Base-by-base conservation (phyloP, 2,113 vertebrate species). In the Crypturellus undulatus region DNA sequence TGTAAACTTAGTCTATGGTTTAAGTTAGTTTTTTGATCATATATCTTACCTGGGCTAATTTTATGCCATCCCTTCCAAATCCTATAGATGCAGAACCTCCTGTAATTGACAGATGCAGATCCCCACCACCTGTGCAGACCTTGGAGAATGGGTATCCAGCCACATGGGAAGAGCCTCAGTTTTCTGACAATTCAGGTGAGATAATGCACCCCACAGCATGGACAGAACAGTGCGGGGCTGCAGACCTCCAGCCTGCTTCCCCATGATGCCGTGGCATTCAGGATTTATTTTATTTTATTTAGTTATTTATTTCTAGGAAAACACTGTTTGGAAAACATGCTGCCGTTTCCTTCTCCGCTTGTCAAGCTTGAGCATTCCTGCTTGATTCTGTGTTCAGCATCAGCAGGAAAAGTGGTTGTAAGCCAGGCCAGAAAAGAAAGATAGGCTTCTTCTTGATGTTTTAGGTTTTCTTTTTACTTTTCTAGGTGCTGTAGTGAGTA, bases 131-230 rank as follows among this genome's bases (percentile, higher is more conserved):
- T 0, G 12, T 99, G 70, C 98, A 98, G 94, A 98, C 98, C 78
- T 91, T 97, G 60, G 98, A 98, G 86, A 93, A 94, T 17, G 97
- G 98, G 75, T 97, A 98, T 17, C 90, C 96, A 13, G 98, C 92
- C 1, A 96, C 75, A 16, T 99, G 99, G 99, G 99, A 99, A 75
- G 98, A 99, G 87, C 99, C 99, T 58, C 98, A 99, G 95, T 99
- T 99, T 98, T 99, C 99, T 70, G 99, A 99, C 97, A 99, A 99
- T 96, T 99, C 99, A 96, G 99, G 99, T 99, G 96, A 96, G 95
- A 25, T 3, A 28, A 11, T n/a, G 9, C 24, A 42, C 13, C 47
- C 26, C 26, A 76, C 54, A 92, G 77, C 18, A 59, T 25, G 9
- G 8, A 32, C 0, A 0, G 1, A 30, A 24, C 22, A 28, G 14